These are phyloP conservation scores for Podilymbus podiceps DNA, from an alignment of 2,113 vertebrate genomes.

Conservation along the genomic window DNA sequence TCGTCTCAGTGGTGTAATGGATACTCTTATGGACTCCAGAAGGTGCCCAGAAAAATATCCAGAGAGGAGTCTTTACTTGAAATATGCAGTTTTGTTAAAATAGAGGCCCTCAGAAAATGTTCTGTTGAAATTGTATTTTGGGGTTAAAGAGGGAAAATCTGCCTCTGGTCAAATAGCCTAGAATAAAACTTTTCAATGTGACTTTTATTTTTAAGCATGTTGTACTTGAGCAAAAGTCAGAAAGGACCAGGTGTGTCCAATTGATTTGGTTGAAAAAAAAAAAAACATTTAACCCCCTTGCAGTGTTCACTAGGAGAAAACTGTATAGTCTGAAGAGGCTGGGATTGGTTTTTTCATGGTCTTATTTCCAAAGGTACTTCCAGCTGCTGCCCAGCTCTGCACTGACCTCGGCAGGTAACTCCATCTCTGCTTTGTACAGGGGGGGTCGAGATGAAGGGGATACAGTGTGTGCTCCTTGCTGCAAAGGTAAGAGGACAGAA, in stretches of 20 bases:
- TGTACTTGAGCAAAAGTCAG: background rate
- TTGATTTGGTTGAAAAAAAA: background rate
- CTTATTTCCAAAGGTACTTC: background rate
- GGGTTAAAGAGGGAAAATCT: background rate
- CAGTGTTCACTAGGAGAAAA: background rate
- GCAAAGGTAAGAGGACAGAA: background rate
- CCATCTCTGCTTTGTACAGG: background rate
- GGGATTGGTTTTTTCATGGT: background rate
- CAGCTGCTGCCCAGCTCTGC: background rate
- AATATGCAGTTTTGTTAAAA: background rate
- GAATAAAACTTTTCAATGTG: background rate
- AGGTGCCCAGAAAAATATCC: background rate
- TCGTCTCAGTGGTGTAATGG: background rate
- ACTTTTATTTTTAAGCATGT: background rate
- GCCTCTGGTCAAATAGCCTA: background rate
- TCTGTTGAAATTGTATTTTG: background rate
- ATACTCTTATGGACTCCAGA: background rate
- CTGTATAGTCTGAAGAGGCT: background rate
- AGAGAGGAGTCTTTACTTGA: background rate
- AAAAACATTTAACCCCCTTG: background rate
- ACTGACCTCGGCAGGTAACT: background rate
- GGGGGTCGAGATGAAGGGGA: accelerated
- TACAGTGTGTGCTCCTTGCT: background rate
- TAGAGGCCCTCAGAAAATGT: background rate
- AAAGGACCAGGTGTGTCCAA: background rate